Conservation (phyloP, 2,888 invertebrate species). For the Papilio gigon region DNA sequence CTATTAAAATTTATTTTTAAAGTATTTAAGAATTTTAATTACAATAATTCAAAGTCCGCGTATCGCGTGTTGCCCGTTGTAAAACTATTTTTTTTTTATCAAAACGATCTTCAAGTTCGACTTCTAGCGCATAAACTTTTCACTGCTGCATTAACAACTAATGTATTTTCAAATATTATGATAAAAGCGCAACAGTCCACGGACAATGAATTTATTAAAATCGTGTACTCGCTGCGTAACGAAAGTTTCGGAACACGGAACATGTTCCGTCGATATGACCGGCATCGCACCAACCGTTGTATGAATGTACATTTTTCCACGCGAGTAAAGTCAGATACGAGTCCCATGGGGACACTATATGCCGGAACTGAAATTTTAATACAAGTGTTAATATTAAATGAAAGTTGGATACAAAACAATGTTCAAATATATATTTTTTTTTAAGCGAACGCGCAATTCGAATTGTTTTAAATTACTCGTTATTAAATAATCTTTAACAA, state of each 20-base stretch:
- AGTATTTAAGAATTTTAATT: conserved; percentile 10
- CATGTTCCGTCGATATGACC: conserved; percentile 36
- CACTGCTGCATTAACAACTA: conserved; percentile 61
- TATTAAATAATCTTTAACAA: background rate
- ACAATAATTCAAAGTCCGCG: conserved; percentile 46
- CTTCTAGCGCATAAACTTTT: conserved; percentile 64
- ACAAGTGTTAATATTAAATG: conserved; percentile 40
- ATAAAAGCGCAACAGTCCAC: conserved; percentile 49
- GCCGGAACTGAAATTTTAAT: conserved; percentile 40
- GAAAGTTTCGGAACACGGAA: conserved; percentile 40
- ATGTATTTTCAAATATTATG: conserved; percentile 55
- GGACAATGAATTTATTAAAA: conserved; percentile 43
- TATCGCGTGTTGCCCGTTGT: conserved; percentile 66
- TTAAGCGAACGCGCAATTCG: conserved; percentile 6
- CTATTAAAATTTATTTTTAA: background rate
- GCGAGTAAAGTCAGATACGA: conserved; percentile 37
- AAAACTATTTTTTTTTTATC: conserved; percentile 76
- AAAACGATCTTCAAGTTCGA: conserved; percentile 67
- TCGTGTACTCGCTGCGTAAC: conserved; percentile 41
- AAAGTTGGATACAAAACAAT: conserved; percentile 38
- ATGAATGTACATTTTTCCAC: conserved; percentile 42
- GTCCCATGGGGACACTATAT: conserved; percentile 35
- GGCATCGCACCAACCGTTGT: conserved; percentile 34
- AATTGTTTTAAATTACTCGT: background rate
- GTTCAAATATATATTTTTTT: conserved; percentile 21